Base-by-base conservation (phyloP, 2,888 invertebrate species). In the Lycocerus yunnanus region DNA sequence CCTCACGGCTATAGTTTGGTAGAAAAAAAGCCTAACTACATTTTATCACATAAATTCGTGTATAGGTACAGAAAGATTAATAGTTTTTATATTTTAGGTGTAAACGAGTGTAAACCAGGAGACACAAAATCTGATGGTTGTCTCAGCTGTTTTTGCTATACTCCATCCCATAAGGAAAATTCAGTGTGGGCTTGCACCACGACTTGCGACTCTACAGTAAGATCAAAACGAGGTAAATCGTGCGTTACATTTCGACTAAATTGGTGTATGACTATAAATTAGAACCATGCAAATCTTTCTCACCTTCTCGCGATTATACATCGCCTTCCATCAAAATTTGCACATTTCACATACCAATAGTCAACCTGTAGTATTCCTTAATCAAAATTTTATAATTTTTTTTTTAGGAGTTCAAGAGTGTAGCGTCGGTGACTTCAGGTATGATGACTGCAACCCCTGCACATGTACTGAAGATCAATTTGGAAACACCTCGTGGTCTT, bases 361-460 rank as follows among this genome's bases (percentile, higher is more conserved):
- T n/a, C n/a, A n/a, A n/a, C n/a, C n/a, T n/a, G n/a, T n/a, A 8
- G 8, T 18, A n/a, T n/a, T 43, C 6, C n/a, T 43, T 43, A 6
- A 43, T 2, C 2, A 43, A n/a, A n/a, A 43, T n/a, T 43, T 43
- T 43, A 43, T n/a, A 43, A 21, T 61, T 16, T 18, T 72, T 16
- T 18, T 72, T 20, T 61, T 68, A 74, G 80, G 24, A 1, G 27
- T 63, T 9, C 15, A 65, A 11, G 15, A n/a, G 10, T 87, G 86
- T 72, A 81, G 70, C 1, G 86, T 86, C 10, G 84, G 84, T 58
- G 81, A 83, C 73, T 75, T 74, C 11, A 87, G 84, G 80, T 80
- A 81, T 16, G 81, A 83, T 67, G 83, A 84, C n/a, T 88, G 87
- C 78, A 90, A 91, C 81, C 86, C 86, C 8, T 91, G 91, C 79